Evolutionary conservation across 2,113 vertebrate species (phyloP).

Genomic region (Salvelinus fontinalis): DNA sequence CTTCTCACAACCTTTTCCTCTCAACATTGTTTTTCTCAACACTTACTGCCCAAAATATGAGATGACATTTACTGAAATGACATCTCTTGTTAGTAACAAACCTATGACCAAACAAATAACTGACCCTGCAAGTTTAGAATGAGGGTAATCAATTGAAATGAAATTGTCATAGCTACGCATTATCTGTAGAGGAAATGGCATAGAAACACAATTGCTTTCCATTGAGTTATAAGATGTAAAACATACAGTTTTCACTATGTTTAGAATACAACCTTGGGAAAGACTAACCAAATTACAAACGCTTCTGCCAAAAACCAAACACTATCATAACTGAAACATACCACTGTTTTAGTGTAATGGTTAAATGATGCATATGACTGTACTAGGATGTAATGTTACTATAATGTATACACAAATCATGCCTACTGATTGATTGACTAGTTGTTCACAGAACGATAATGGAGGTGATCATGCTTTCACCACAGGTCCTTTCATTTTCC

Average conservation of each 20-base stretch:
- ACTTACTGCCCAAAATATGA: neutral
- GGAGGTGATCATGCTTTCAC: conserved; percentile 44
- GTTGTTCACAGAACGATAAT: conserved; percentile 38
- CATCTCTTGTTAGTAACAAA: neutral
- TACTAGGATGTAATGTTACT: conserved; percentile 6
- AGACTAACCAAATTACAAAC: neutral
- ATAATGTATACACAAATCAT: conserved; percentile 32
- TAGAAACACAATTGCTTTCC: neutral
- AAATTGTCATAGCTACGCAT: neutral
- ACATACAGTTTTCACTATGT: neutral
- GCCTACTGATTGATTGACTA: conserved; percentile 31
- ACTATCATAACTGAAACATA: conserved; percentile 18
- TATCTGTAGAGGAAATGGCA: neutral
- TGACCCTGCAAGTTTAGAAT: neutral
- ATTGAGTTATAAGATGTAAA: conserved; percentile 4
- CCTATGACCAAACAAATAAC: neutral
- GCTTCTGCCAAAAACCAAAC: neutral
- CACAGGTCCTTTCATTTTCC: conserved; percentile 8
- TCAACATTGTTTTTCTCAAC: neutral
- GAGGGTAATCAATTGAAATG: neutral
- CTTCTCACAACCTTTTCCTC: neutral
- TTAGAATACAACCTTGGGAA: too few species aligned
- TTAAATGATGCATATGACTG: conserved; percentile 39
- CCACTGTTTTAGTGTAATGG: conserved; percentile 34
- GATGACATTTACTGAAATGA: neutral